Conservation (phyloP, 2,797 vertebrate genomes). For the Pseudomugil gertrudae region DNA sequence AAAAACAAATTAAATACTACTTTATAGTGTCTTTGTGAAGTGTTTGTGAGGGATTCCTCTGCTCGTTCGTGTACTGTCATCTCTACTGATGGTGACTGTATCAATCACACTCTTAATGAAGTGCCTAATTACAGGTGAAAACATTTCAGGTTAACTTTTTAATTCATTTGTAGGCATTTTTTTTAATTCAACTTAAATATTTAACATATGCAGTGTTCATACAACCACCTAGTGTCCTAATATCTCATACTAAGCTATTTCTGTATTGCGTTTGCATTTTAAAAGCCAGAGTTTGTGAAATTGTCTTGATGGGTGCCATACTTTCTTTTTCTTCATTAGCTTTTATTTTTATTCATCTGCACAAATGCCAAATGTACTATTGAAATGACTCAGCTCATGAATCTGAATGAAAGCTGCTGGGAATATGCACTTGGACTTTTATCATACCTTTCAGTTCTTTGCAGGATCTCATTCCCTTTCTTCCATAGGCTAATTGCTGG, state of each 20-base stretch:
- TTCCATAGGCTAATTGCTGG: conserved; percentile 91
- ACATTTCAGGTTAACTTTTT: conserved; percentile 21
- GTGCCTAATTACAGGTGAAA: conserved; percentile 29
- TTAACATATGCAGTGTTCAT: conserved; percentile 32
- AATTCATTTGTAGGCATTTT: conserved; percentile 37
- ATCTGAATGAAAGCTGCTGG: conserved; percentile 53
- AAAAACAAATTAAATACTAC: no score
- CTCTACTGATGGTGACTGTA: conserved; percentile 8
- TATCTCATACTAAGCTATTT: conserved; percentile 38
- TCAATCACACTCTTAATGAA: conserved; percentile 27
- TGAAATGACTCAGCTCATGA: conserved; percentile 51
- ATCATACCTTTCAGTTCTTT: conserved; percentile 89
- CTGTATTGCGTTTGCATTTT: conserved; percentile 17
- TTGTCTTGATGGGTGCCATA: conserved; percentile 37
- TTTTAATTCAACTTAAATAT: conserved; percentile 45
- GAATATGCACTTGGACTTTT: conserved; percentile 54
- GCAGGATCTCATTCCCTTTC: conserved; percentile 88
- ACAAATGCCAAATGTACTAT: conserved; percentile 63
- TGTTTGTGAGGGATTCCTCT: conserved; percentile 10
- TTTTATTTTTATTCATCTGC: conserved; percentile 53
- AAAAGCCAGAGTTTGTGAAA: conserved; percentile 38
- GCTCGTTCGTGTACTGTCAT: conserved; percentile 20
- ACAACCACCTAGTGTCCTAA: conserved; percentile 29
- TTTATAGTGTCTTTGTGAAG: no score
- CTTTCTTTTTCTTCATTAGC: conserved; percentile 61